phyloP scores from a whole-genome alignment of 2,113 vertebrate species.

The Vireo altiloquus region DNA sequence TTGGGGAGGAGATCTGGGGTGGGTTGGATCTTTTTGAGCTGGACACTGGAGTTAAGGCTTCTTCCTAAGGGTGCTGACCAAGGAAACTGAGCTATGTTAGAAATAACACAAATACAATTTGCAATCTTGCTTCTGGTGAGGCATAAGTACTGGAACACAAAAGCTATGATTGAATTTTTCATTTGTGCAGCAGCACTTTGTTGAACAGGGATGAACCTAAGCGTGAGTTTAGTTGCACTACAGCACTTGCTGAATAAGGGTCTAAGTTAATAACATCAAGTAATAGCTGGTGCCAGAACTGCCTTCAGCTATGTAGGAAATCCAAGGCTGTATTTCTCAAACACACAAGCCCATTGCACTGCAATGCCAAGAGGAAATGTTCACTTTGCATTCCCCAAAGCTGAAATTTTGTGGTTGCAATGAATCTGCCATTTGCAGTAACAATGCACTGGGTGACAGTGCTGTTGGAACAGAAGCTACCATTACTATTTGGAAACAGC shows the following conservation, averaged over 20 bases:
- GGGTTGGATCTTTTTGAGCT: background rate
- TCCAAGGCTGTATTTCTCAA: background rate
- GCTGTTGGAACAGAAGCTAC: background rate
- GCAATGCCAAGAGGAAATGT: background rate
- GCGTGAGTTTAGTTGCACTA: background rate
- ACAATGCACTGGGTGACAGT: background rate
- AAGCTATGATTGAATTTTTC: background rate
- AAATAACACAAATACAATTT: background rate
- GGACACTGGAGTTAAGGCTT: background rate
- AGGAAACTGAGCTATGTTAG: background rate
- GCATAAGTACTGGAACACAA: background rate
- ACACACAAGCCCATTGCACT: background rate
- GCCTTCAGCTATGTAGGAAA: background rate
- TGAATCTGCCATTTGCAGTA: background rate
- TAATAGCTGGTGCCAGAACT: background rate
- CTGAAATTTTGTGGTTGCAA: background rate
- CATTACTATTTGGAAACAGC: background rate
- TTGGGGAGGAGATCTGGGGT: background rate
- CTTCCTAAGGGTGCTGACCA: background rate
- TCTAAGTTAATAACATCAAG: background rate
- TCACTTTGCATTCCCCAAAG: background rate
- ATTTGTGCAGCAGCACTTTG: background rate
- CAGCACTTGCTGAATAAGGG: background rate
- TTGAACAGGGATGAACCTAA: background rate
- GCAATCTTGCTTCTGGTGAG: background rate